Conservation (phyloP, 2,888 invertebrate species). For the Polyommatus icarus region DNA sequence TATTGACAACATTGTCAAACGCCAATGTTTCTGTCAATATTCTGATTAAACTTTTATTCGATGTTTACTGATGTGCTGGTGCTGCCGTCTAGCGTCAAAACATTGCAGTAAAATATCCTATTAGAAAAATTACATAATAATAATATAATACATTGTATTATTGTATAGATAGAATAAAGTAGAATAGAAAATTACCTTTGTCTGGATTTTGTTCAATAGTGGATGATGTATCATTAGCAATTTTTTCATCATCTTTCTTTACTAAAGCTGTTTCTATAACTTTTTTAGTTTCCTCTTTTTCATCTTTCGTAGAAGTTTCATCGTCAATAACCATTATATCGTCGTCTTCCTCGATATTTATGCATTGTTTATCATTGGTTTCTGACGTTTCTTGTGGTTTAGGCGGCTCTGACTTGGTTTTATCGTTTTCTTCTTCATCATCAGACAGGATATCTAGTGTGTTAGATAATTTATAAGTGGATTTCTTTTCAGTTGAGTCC, state of each 20-base stretch:
- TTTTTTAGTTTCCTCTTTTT: constrained; percentile 34
- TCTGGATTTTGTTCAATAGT: constrained; percentile 39
- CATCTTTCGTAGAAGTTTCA: constrained; percentile 46
- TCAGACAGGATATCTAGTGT: constrained; percentile 69
- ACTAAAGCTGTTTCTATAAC: constrained; percentile 37
- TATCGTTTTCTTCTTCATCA: constrained; percentile 58
- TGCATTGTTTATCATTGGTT: constrained; percentile 53
- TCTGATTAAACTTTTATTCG: too few species aligned
- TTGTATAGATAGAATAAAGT: not conserved
- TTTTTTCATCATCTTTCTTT: constrained; percentile 36
- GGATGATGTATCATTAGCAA: constrained; percentile 39
- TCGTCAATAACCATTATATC: constrained; percentile 73
- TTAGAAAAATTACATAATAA: not conserved
- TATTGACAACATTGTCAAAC: too few species aligned
- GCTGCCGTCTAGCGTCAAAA: too few species aligned
- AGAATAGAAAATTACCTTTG: constrained; percentile 25
- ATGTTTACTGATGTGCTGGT: too few species aligned
- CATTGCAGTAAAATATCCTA: too few species aligned
- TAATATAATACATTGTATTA: not conserved
- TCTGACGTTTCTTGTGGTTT: constrained; percentile 39
- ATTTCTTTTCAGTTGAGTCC: constrained; percentile 40
- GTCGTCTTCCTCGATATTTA: constrained; percentile 67
- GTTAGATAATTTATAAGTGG: constrained; percentile 59
- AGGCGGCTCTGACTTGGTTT: constrained; percentile 28
- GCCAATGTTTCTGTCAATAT: too few species aligned